phyloP scores from a whole-genome alignment of 2,797 vertebrate species.

The Bufotes viridis region DNA sequence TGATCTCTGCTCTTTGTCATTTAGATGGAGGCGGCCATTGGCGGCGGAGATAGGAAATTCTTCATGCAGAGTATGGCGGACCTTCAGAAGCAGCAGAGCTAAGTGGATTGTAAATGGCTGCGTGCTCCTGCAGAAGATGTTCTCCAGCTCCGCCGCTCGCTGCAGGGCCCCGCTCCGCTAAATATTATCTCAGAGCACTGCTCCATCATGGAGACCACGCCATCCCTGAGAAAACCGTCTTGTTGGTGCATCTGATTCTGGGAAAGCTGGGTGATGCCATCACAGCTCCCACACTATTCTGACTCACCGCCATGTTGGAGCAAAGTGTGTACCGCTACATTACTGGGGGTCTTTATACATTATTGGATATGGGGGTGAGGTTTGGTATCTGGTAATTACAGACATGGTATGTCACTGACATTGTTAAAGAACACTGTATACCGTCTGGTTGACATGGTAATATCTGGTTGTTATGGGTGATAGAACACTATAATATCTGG shows the following conservation, averaged over 20 bases:
- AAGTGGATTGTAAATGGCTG: conserved; percentile 44
- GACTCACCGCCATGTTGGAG: no score
- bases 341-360: no score
- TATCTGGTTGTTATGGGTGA: neutral
- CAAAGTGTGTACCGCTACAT: no score
- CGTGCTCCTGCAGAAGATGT: conserved; percentile 25
- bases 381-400: neutral
- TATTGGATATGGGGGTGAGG: no score
- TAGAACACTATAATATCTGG: neutral
- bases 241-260: no score
- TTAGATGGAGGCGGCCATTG: conserved; percentile 34
- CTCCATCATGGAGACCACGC: no score
- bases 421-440: neutral
- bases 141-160: conserved; percentile 1
- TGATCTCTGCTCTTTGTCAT: conserved; percentile 52
- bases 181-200: neutral
- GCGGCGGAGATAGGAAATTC: neutral
- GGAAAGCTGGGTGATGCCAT: no score
- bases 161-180: conserved; percentile 6
- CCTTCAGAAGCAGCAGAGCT: conserved; percentile 18
- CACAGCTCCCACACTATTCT: no score
- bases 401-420: neutral
- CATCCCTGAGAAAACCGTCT: no score
- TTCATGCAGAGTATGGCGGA: conserved; percentile 26
- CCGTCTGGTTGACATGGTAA: neutral